phyloP scores from a whole-genome alignment of 2,113 vertebrate genomes.

The Hippopotamus amphibius region DNA sequence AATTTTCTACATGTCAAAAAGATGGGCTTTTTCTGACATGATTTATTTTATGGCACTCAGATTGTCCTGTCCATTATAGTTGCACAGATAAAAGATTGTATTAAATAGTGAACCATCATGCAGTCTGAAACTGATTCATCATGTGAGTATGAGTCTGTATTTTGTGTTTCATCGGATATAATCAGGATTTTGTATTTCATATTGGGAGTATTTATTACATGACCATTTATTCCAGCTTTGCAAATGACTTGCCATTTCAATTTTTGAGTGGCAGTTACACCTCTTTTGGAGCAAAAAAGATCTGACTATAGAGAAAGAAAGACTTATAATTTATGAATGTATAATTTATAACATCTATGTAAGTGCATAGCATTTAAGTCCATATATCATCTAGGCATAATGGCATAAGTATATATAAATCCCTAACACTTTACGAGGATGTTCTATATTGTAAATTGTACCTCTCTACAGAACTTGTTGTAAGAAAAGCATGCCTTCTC shows the following conservation, averaged over 20 bases:
- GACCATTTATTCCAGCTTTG: constrained; percentile 11
- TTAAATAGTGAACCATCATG: background rate
- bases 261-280: background rate
- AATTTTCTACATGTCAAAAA: background rate
- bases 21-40: background rate
- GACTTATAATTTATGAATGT: background rate
- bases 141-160: background rate
- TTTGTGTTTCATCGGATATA: background rate
- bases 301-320: background rate
- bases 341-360: background rate
- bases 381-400: background rate
- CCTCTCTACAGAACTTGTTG: background rate
- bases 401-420: background rate
- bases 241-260: background rate
- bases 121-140: background rate
- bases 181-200: background rate
- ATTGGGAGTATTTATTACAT: background rate
- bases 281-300: background rate
- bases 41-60: background rate
- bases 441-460: background rate
- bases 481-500: background rate
- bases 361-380: background rate
- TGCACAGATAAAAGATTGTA: background rate
- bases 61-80: background rate
- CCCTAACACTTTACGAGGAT: background rate